Evolutionary conservation across 2,113 vertebrate genomes (phyloP).

Genomic region (Calcarius ornatus): DNA sequence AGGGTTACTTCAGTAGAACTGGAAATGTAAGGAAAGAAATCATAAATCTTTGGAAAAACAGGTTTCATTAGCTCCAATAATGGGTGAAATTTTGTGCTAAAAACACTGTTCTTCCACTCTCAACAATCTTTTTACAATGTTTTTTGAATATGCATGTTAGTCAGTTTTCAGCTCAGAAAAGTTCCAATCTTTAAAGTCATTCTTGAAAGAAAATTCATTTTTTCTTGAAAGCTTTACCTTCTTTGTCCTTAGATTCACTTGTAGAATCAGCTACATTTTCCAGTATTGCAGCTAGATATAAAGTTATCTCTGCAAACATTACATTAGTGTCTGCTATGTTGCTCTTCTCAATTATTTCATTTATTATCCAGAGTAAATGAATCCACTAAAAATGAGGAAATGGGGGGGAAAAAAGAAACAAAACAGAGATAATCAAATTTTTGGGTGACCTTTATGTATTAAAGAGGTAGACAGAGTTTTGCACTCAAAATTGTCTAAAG

Average conservation of each 20-base stretch:
- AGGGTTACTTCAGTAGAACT: not conserved
- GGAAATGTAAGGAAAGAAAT: not conserved
- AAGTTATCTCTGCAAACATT: constrained; percentile 79
- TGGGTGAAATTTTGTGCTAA: not conserved
- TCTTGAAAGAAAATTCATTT: not conserved
- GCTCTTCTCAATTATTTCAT: constrained; percentile 78
- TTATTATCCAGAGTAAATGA: constrained; percentile 80
- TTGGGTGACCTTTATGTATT: not conserved
- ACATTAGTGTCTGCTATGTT: constrained; percentile 69
- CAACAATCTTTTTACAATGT: not conserved
- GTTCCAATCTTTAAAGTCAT: not conserved
- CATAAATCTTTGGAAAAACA: not conserved
- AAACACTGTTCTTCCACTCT: not conserved
- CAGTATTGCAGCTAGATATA: constrained; percentile 74
- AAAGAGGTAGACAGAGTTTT: not conserved
- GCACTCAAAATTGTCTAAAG: not conserved
- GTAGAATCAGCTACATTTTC: constrained; percentile 74
- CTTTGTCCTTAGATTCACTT: constrained; percentile 28
- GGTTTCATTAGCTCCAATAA: not conserved
- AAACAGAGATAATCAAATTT: not conserved
- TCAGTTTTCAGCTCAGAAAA: not conserved
- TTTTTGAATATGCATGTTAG: not conserved
- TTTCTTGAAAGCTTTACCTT: constrained; percentile 66
- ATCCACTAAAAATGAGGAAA: constrained; percentile 77
- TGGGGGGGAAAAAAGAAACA: not conserved